Percentiles rank a stretch among this genome's conserved stretches.
phyloP scores from a whole-genome alignment of 2,797 vertebrate genomes.

The Anabacerthia variegaticeps region DNA sequence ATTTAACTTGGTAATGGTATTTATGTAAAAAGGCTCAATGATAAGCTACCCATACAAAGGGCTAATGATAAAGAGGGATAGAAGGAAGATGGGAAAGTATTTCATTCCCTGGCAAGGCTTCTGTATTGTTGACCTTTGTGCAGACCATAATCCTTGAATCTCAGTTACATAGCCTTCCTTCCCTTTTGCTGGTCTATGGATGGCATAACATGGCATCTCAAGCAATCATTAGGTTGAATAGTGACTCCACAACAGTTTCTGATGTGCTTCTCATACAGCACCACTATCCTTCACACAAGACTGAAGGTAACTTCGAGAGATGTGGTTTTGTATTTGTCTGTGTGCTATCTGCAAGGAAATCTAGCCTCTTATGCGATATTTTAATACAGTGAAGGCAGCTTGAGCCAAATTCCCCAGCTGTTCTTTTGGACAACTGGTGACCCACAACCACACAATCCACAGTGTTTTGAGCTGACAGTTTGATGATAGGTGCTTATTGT shows the following conservation, averaged over 20 bases:
- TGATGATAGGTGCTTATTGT: not conserved
- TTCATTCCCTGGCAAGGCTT: not conserved
- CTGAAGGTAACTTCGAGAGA: not conserved
- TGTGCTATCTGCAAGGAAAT: not conserved
- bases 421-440: not conserved
- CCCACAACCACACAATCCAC: not conserved
- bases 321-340: not conserved
- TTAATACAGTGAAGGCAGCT: not conserved
- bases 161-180: not conserved
- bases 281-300: not conserved
- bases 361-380: not conserved
- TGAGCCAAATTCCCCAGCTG: not conserved
- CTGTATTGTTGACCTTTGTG: not conserved
- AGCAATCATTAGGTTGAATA: not conserved
- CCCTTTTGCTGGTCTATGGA: not conserved
- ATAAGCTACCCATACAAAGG: not conserved
- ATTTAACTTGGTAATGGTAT: slow-evolving; percentile 1
- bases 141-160: not conserved
- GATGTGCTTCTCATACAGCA: not conserved
- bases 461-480: not conserved
- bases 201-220: not conserved
- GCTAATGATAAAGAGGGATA: not conserved
- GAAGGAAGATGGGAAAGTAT: not conserved
- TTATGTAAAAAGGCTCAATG: not conserved
- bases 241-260: not conserved